Conservation (phyloP, 2,113 vertebrate genomes). For the Oryzias javanicus region DNA sequence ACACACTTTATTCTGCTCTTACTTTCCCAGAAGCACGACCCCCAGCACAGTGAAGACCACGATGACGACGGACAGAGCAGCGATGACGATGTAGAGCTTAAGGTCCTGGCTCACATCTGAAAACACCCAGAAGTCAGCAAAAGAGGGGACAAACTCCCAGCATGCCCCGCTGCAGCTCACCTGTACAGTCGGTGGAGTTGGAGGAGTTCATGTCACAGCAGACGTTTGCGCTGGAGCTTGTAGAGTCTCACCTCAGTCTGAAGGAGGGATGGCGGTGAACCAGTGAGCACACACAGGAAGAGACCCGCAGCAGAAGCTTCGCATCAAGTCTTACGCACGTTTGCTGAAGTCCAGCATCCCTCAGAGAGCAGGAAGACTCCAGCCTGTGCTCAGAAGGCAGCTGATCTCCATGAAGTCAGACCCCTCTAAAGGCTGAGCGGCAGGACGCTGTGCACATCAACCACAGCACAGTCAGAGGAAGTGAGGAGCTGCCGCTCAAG, state of each 20-base stretch:
- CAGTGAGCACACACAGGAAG: too few relatives aligned
- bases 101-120: rapidly evolving
- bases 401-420: too few relatives aligned
- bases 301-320: too few relatives aligned
- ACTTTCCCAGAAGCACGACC: constrained; percentile 57
- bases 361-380: too few relatives aligned
- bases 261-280: background rate
- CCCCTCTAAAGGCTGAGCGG: background rate
- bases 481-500: constrained; percentile 16
- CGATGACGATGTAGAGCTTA: constrained; percentile 4
- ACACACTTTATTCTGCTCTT: constrained; percentile 20
- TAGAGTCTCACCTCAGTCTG: constrained; percentile 9
- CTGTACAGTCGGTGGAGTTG: background rate
- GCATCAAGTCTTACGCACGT: too few relatives aligned
- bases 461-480: constrained; percentile 57
- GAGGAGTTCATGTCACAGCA: rapidly evolving
- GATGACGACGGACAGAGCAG: constrained; percentile 19
- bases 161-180: background rate
- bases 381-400: too few relatives aligned
- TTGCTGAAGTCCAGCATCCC: too few relatives aligned
- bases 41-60: constrained; percentile 37
- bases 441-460: background rate
- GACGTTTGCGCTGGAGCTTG: background rate
- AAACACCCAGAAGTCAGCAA: background rate
- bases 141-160: background rate